Evolutionary conservation across 2,888 invertebrate genomes (phyloP), one percentile per base, ranked within the genome.

Genomic region (Polydrusus tereticollis): DNA sequence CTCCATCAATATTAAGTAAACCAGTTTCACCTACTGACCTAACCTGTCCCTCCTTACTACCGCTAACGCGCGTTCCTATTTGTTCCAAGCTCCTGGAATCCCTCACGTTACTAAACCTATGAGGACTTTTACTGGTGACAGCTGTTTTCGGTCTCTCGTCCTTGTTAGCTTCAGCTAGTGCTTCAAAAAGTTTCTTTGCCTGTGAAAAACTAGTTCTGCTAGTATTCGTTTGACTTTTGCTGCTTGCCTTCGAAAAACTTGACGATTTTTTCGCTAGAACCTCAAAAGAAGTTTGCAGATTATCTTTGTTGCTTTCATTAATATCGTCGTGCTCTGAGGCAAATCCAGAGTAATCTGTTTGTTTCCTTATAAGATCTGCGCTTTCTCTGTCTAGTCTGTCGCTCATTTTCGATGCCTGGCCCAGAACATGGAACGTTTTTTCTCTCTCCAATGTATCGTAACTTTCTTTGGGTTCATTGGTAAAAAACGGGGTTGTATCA

Each of bases 121-220:
- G 7, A 20, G 62, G 52, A n/a, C 57, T 63, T 33, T 26, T 62
- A 50, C 10, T 38, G 38, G 45, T 7, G 2, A 33, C 59, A 16
- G 41, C 55, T 12, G 29, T 63, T 57, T 63, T 67, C 12, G 41
- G 47, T 8, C 52, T 55, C 18, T 73, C 75, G 7, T 43, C 47
- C 1, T 63, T 63, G 23, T 69, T 72, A 21, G 77, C 72, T 69
- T 78, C 75, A 20, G 77, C 73, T n/a, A 78, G 69, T 2, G 74
- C 78, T 67, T 82, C 81, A 62, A 83, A 83, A 20, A 82, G 66
- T 58, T 78, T 80, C 62, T 80, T 80, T 16, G 83, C 82, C 36
- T 78, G 78, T n/a, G 80, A 75, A 71, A 81, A 83, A 58, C 80
- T 80, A n/a, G 66, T 75, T 50, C 75, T 72, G 33, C 65, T 75